phyloP scores from a whole-genome alignment of 2,797 vertebrate genomes.

The Leptodactylus fallax region DNA sequence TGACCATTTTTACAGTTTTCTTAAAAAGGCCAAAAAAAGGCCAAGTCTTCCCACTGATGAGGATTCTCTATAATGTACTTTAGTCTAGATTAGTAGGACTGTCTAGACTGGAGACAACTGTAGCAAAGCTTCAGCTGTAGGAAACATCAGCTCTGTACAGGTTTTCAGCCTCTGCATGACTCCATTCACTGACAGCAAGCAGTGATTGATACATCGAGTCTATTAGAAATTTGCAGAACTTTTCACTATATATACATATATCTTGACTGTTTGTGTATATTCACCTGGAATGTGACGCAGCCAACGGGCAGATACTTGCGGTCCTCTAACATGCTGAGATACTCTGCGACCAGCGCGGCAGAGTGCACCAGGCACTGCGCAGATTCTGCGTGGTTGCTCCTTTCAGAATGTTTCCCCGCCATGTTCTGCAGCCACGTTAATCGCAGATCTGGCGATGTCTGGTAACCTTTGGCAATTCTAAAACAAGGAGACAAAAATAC shows the following conservation, averaged over 20 bases:
- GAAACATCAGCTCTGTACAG: neutral
- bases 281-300: conserved; percentile 97
- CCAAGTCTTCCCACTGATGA: neutral
- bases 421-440: conserved; percentile 99
- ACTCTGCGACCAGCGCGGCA: conserved; percentile 96
- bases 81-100: neutral
- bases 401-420: conserved; percentile 97
- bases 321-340: conserved; percentile 98
- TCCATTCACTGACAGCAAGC: no score
- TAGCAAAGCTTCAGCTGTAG: neutral
- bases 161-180: no score
- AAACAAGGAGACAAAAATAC: neutral
- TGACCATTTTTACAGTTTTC: no score
- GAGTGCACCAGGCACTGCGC: conserved; percentile 98
- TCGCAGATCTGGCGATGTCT: conserved; percentile 95
- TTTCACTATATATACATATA: neutral
- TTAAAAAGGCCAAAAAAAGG: no score
- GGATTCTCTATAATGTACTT: no score
- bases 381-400: conserved; percentile 95
- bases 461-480: conserved; percentile 98
- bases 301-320: conserved; percentile 97
- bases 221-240: no score
- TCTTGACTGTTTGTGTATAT: neutral
- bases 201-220: no score
- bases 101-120: neutral